Evolutionary conservation across 2,113 vertebrate genomes (phyloP), one percentile per base, ranked within the genome.

Genomic region (Phainopepla nitens): DNA sequence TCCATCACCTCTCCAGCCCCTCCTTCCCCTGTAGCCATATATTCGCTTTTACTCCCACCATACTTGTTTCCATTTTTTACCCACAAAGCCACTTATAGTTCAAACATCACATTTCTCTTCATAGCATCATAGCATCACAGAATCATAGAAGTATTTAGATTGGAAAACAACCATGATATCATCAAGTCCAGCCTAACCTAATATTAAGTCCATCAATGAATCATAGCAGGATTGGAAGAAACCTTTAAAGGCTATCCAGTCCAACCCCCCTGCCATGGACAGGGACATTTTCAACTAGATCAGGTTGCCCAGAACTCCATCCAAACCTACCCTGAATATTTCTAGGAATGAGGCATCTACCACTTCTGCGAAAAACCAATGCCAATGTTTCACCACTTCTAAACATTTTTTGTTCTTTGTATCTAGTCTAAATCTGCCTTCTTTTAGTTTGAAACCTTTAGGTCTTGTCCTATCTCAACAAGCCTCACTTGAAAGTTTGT

Each of bases 141-240:
- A 58, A 39, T 17, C 12, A 44, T 28, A 24, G 15, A 78, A 61
- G 16, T n/a, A 39, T 45, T 69, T 39, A 28, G 6, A 33, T 28
- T 69, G 33, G 33, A 45, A 60, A 53, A 51, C 5, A 51, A 11
- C 11, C 14, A 21, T 42, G 35, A 22, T 18, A n/a, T 35, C 27
- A 50, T 33, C 0, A 0, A 44, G 8, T 39, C 19, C 33, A 72
- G 11, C 10, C 4, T 6, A 44, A 57, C 5, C 10, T 42, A 61
- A 15, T 27, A 24, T 24, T 4, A 39, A 39, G 27, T 33, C 27
- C 7, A 33, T 35, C 25, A 53, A 18, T 10, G 5, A 82, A 58
- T 58, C 23, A 24, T 4, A 51, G 33, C 24, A 51, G 15, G 49
- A 29, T 22, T 56, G 49, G 42, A 22, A 71, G 35, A 24, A 7